Percentiles rank a stretch among this genome's conserved stretches.
phyloP scores from a whole-genome alignment of 1,140 invertebrate species.

The Magallana ariakensis region DNA sequence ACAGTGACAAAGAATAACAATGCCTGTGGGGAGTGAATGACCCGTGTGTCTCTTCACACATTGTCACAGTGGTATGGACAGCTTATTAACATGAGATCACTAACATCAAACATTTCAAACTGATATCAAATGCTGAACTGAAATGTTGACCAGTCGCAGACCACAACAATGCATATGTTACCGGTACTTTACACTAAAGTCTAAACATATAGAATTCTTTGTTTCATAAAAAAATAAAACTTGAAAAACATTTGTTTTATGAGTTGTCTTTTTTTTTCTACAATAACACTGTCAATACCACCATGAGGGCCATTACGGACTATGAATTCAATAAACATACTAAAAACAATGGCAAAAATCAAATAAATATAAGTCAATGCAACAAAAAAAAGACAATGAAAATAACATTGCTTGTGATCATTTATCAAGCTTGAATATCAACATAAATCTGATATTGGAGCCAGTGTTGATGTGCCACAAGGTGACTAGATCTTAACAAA shows the following conservation, averaged over 20 bases:
- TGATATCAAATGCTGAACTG: no score
- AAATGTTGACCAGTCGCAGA: no score
- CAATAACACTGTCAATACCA: no score
- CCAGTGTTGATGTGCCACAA: neutral
- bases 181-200: no score
- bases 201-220: no score
- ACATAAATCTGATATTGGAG: neutral
- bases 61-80: neutral
- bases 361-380: constrained; percentile 33
- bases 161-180: no score
- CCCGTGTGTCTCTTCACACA: neutral
- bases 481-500: constrained; percentile 3
- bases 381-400: neutral
- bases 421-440: constrained; percentile 9
- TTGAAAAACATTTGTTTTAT: no score
- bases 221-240: no score
- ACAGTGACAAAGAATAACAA: constrained; percentile 13
- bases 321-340: neutral
- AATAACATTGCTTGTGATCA: constrained; percentile 4
- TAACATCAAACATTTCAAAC: no score
- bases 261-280: no score
- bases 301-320: no score
- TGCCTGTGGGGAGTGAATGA: neutral
- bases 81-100: neutral
- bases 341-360: constrained; percentile 2